Evolutionary conservation across 1,140 invertebrate genomes (phyloP).

Genomic region (Nomia melanderi): DNA sequence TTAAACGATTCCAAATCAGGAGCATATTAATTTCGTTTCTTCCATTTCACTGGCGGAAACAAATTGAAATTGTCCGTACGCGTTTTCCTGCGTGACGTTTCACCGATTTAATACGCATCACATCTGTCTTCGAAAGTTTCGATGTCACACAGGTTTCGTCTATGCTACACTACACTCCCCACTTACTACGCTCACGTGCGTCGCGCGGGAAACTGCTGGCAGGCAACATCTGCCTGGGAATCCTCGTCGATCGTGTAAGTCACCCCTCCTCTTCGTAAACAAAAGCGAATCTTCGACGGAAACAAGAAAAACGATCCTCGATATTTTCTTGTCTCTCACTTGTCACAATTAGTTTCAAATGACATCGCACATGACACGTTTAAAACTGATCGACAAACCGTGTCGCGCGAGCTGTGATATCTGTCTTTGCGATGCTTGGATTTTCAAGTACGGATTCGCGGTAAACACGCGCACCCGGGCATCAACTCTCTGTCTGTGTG

Average conservation of each 20-base stretch:
- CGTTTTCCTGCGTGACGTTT: conserved; percentile 12
- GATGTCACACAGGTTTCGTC: conserved; percentile 3
- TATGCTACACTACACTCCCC: background rate
- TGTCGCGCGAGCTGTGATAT: background rate
- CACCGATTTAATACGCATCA: background rate
- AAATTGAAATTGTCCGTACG: background rate
- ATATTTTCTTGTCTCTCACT: background rate
- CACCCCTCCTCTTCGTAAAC: conserved; percentile 21
- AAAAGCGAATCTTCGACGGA: background rate
- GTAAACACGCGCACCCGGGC: conserved; percentile 62
- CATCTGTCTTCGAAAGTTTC: conserved; percentile 4
- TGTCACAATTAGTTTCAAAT: background rate
- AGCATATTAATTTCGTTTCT: too few species aligned
- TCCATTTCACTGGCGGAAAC: too few species aligned
- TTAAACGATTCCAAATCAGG: background rate
- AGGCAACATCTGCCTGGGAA: conserved; percentile 20
- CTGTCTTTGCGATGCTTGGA: background rate
- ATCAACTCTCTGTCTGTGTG: conserved; percentile 50
- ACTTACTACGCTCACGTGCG: conserved; percentile 46
- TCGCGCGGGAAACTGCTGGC: conserved; percentile 39
- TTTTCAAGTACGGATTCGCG: conserved; percentile 28
- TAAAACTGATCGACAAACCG: background rate
- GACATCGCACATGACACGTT: background rate
- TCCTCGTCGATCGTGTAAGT: conserved; percentile 28
- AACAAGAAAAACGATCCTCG: background rate